These are phyloP conservation scores for Fistularia commersonii DNA, from an alignment of 2,797 vertebrate genomes.

Conservation along the genomic window DNA sequence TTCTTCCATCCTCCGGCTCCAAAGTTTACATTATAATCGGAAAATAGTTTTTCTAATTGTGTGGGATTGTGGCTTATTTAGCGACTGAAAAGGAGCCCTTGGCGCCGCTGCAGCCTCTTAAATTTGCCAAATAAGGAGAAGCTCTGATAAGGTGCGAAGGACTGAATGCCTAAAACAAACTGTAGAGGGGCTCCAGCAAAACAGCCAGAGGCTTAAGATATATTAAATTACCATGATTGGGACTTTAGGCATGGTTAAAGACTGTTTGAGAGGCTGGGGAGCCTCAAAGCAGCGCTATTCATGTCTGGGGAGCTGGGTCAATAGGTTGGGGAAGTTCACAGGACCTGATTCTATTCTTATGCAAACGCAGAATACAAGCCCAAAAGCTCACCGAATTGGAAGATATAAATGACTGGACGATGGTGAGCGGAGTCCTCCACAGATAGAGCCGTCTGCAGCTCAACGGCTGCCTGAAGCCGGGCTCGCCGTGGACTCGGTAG, in stretches of 20 bases:
- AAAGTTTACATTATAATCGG: slow-evolving; percentile 78
- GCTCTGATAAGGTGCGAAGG: slow-evolving; percentile 85
- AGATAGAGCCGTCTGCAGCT: slow-evolving; percentile 33
- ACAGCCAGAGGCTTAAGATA: slow-evolving; percentile 90
- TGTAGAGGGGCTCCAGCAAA: slow-evolving; percentile 86
- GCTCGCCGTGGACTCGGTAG: no score
- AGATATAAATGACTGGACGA: slow-evolving; percentile 95
- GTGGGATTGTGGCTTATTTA: slow-evolving; percentile 79
- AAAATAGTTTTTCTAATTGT: slow-evolving; percentile 77
- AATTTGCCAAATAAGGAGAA: slow-evolving; percentile 80
- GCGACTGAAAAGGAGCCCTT: slow-evolving; percentile 80
- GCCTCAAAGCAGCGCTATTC: slow-evolving; percentile 87
- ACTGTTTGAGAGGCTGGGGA: slow-evolving; percentile 86
- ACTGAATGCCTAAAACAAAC: slow-evolving; percentile 94
- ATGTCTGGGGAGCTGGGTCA: slow-evolving; percentile 88
- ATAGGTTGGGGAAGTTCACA: slow-evolving; percentile 92
- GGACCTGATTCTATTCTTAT: slow-evolving; percentile 94
- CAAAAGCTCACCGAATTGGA: slow-evolving; percentile 89
- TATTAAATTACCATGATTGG: slow-evolving; percentile 99
- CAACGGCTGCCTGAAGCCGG: no score
- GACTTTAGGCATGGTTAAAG: slow-evolving; percentile 90
- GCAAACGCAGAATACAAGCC: slow-evolving; percentile 87
- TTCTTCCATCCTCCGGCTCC: slow-evolving; percentile 65
- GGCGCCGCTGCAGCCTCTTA: slow-evolving; percentile 81
- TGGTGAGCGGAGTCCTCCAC: slow-evolving; percentile 78